Evolutionary conservation across 2,113 vertebrate species (phyloP).

Genomic region (Rhombomys opimus): DNA sequence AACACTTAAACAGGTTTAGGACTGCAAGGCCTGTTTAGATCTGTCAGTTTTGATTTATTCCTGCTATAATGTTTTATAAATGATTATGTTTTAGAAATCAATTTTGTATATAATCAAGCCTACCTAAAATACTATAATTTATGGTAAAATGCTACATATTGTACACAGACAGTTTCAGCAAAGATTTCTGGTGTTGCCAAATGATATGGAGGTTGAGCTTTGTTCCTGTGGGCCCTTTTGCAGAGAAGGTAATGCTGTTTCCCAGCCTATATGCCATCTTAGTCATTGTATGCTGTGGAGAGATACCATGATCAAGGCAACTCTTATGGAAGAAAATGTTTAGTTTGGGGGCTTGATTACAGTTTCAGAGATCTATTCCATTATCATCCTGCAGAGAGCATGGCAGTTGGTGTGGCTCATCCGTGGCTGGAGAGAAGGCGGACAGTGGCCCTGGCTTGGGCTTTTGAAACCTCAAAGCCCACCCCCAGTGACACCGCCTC

Average conservation of each 20-base stretch:
- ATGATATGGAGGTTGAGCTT: not conserved
- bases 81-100: not conserved
- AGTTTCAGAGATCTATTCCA: not conserved
- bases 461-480: not conserved
- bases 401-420: not conserved
- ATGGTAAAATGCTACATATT: not conserved
- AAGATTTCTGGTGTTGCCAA: not conserved
- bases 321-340: not conserved
- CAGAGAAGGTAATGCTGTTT: slow-evolving; percentile 5
- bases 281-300: not conserved
- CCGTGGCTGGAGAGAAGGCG: no score
- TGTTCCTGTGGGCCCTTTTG: not conserved
- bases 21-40: not conserved
- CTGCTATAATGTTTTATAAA: not conserved
- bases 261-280: not conserved
- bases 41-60: slow-evolving; percentile 15
- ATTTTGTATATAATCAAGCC: not conserved
- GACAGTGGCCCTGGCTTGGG: not conserved
- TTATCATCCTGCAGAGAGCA: not conserved
- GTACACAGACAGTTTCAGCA: not conserved
- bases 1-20: not conserved
- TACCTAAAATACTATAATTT: not conserved
- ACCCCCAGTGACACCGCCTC: not conserved
- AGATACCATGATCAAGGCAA: not conserved
- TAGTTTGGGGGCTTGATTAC: not conserved